These are phyloP conservation scores for Hesperophylax magnus DNA, from an alignment of 1,140 invertebrate genomes.

Conservation along the genomic window DNA sequence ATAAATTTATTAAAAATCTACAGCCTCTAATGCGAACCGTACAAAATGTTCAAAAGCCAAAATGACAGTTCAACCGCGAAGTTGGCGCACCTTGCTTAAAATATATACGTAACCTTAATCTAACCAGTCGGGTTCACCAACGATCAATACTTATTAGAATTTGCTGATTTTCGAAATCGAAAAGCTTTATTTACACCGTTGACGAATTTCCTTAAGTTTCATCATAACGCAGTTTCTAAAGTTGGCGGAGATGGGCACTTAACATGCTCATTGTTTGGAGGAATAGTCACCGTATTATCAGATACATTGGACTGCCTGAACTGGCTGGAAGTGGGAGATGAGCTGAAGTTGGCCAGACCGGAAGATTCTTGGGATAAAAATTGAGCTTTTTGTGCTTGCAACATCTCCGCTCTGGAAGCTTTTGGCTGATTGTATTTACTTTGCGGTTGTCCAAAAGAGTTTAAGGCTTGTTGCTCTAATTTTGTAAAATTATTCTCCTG, in stretches of 20 bases:
- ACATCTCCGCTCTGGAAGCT: conserved; percentile 49
- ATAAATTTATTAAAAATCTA: conserved; percentile 28
- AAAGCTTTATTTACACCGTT: conserved; percentile 28
- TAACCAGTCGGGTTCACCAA: conserved; percentile 1
- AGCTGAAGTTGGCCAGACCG: neutral
- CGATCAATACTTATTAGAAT: conserved; percentile 1
- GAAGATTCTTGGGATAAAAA: conserved; percentile 50
- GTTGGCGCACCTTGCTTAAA: neutral
- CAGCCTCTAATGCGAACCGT: conserved; percentile 3
- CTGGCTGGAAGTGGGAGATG: neutral
- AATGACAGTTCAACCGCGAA: conserved; percentile 4
- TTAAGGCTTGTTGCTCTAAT: conserved; percentile 59
- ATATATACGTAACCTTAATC: too few species aligned
- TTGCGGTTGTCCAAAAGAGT: conserved; percentile 51
- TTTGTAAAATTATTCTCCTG: conserved; percentile 66
- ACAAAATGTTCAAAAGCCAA: conserved; percentile 9
- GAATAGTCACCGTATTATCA: conserved; percentile 38
- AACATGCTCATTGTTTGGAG: conserved; percentile 56
- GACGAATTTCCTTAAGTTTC: conserved; percentile 21
- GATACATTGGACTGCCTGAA: conserved; percentile 1
- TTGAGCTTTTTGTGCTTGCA: conserved; percentile 55
- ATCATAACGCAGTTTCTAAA: conserved; percentile 76
- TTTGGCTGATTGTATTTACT: conserved; percentile 34
- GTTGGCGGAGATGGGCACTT: conserved; percentile 65
- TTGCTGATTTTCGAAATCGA: conserved; percentile 21